Evolutionary conservation across 2,113 vertebrate species (phyloP).

Genomic region (Zosterops japonicus): DNA sequence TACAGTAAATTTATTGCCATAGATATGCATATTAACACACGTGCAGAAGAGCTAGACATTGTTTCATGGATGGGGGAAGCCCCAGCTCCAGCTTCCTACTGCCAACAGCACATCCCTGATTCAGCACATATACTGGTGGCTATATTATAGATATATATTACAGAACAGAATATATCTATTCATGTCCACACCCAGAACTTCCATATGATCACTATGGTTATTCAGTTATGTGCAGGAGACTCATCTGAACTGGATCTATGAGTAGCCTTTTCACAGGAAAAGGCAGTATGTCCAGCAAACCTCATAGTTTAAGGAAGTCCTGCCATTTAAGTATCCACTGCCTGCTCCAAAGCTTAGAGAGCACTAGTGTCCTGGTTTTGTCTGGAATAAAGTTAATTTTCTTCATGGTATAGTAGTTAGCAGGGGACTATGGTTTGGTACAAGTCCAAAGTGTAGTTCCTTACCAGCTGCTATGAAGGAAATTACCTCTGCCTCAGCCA

Average conservation of each 20-base stretch:
- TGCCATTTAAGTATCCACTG: not conserved
- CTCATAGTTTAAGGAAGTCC: accelerated
- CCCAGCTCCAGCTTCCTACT: not conserved
- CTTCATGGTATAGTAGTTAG: not conserved
- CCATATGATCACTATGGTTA: not conserved
- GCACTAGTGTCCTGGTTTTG: not conserved
- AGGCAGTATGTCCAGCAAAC: not conserved
- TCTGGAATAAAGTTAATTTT: not conserved
- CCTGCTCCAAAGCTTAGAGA: not conserved
- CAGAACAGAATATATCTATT: not conserved
- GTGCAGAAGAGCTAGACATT: not conserved
- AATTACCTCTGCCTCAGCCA: not conserved
- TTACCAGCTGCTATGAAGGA: not conserved
- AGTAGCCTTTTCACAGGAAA: not conserved
- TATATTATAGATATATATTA: not conserved
- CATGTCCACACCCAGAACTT: not conserved
- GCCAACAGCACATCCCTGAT: not conserved
- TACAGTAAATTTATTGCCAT: not conserved
- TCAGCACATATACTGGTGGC: not conserved
- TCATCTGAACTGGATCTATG: not conserved
- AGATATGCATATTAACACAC: not conserved
- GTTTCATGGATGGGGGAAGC: not conserved
- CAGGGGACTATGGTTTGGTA: accelerated
- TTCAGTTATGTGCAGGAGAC: not conserved
- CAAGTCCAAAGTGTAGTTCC: not conserved